phyloP scores from a whole-genome alignment of 2,113 vertebrate species.

The Meriones unguiculatus region DNA sequence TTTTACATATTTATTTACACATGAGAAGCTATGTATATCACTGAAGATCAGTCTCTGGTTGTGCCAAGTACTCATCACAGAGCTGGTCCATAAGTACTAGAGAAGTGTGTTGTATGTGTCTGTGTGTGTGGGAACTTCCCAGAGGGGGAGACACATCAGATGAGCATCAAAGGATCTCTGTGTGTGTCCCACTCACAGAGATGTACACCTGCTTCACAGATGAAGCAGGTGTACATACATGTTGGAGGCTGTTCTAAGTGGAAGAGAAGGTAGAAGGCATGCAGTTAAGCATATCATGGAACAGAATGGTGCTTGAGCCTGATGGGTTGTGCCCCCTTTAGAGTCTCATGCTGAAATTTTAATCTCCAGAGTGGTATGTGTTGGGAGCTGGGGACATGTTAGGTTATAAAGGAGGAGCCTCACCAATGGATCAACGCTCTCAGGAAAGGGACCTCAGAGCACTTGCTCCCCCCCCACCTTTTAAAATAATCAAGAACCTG shows the following conservation, averaged over 20 bases:
- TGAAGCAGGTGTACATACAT: background rate
- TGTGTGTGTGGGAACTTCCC: too few species aligned
- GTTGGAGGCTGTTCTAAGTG: background rate
- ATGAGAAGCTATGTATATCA: background rate
- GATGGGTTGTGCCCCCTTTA: background rate
- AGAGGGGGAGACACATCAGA: background rate
- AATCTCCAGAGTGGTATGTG: background rate
- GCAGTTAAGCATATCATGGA: background rate
- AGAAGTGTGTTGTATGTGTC: background rate
- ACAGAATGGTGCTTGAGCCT: background rate
- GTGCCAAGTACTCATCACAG: background rate
- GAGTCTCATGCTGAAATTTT: background rate
- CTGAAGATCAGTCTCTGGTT: background rate
- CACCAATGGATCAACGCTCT: background rate
- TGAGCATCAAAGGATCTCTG: background rate
- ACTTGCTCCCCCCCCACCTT: too few species aligned
- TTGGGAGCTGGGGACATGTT: background rate
- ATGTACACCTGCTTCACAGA: too few species aligned
- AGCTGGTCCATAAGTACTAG: background rate
- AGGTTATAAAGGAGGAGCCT: background rate
- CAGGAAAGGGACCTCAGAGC: background rate
- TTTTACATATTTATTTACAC: background rate
- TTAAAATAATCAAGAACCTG: background rate
- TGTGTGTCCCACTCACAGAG: too few species aligned
- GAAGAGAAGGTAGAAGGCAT: background rate